Percentiles rank a stretch among this genome's conserved stretches.
These are phyloP conservation scores for Grammomys dolichurus DNA, from an alignment of 2,113 vertebrate genomes.

Conservation along the genomic window DNA sequence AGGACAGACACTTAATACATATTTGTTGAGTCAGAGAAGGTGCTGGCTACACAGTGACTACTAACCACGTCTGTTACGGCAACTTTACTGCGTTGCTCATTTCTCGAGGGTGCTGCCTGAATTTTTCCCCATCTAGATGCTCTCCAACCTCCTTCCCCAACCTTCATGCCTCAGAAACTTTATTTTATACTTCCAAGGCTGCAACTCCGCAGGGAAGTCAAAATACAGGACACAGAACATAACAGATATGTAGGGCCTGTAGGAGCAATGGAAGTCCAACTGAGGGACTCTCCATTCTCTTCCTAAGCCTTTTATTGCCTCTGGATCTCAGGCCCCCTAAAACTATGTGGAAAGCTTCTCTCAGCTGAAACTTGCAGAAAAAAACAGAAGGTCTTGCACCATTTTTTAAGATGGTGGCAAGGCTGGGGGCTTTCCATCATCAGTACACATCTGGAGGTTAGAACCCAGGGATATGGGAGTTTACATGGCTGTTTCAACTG, in stretches of 20 bases:
- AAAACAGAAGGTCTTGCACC: neutral
- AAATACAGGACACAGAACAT: neutral
- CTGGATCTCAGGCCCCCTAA: neutral
- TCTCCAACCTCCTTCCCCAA: neutral
- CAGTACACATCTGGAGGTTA: neutral
- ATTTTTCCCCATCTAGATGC: neutral
- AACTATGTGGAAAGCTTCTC: neutral
- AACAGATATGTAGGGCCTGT: neutral
- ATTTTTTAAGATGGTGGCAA: neutral
- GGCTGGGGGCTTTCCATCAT: neutral
- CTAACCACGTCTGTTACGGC: too few relatives aligned
- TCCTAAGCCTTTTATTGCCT: neutral
- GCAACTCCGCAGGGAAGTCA: neutral
- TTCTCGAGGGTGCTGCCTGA: neutral
- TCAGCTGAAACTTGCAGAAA: neutral
- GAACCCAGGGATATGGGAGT: neutral
- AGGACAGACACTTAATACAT: neutral
- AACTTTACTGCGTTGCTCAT: neutral
- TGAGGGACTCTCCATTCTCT: neutral
- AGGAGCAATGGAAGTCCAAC: too few relatives aligned
- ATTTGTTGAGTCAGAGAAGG: neutral
- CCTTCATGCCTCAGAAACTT: neutral
- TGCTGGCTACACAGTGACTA: neutral
- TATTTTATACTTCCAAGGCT: neutral
- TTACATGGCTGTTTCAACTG: neutral